Conservation (phyloP, 2,797 vertebrate genomes). For the Onychomys torridus region DNA sequence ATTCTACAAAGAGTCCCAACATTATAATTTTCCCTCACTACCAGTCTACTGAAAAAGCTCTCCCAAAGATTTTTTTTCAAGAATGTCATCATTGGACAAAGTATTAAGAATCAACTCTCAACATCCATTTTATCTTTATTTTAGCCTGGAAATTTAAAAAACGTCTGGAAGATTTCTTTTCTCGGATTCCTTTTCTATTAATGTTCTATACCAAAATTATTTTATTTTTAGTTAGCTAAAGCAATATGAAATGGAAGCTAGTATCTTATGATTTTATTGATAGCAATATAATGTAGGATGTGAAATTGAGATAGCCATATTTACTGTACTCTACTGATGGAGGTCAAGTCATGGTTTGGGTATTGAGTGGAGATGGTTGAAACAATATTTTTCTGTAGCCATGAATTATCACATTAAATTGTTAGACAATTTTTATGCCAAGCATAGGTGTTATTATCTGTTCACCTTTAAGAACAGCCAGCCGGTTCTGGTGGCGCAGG, state of each 20-base stretch:
- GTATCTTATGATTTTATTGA: neutral
- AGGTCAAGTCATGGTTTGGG: neutral
- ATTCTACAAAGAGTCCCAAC: neutral
- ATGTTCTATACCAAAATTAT: neutral
- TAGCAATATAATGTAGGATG: neutral
- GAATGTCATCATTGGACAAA: neutral
- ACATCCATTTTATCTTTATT: neutral
- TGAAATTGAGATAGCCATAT: neutral
- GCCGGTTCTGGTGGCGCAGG: too few relatives aligned
- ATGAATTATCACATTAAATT: neutral
- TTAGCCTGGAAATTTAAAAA: neutral
- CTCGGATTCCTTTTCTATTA: neutral
- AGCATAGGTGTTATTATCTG: neutral
- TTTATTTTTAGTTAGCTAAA: neutral
- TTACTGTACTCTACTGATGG: neutral
- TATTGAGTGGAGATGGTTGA: neutral
- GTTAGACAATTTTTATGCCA: neutral
- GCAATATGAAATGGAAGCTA: neutral
- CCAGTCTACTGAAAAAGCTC: neutral
- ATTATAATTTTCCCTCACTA: neutral
- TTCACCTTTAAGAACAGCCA: neutral
- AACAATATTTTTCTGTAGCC: neutral
- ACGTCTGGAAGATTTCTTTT: neutral
- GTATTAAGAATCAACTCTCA: neutral
- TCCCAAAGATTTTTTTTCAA: constrained; percentile 6